Conservation (phyloP, 2,888 invertebrate species). For the Miltochrista miniata region DNA sequence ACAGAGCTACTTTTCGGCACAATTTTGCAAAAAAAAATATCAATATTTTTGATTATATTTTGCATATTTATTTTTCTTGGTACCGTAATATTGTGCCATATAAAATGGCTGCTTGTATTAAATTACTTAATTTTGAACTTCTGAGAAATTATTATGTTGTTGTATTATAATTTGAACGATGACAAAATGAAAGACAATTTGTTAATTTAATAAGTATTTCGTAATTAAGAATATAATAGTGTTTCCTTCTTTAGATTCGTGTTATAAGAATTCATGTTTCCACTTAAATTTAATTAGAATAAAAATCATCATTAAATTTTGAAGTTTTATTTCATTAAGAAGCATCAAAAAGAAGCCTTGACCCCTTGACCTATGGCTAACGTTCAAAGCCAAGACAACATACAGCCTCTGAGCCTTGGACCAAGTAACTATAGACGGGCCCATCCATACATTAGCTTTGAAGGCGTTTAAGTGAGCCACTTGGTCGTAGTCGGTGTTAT, state of each 20-base stretch:
- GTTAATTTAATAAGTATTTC: conserved; percentile 80
- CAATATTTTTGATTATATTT: conserved; percentile 44
- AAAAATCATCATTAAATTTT: conserved; percentile 76
- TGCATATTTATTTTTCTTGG: conserved; percentile 50
- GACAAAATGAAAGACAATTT: conserved; percentile 77
- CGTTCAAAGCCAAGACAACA: too few relatives aligned
- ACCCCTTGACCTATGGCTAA: too few relatives aligned
- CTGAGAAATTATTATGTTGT: conserved; percentile 31
- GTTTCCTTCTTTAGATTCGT: conserved; percentile 83
- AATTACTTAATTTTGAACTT: conserved; percentile 26
- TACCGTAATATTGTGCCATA: conserved; percentile 60
- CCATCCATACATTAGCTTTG: too few relatives aligned
- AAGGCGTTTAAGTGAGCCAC: too few relatives aligned
- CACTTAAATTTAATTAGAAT: conserved; percentile 82
- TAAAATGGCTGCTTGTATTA: conserved; percentile 43
- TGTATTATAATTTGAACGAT: conserved; percentile 53
- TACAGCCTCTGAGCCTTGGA: too few relatives aligned
- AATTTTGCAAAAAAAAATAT: conserved; percentile 41
- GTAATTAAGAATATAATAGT: conserved; percentile 80
- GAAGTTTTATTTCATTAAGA: conserved; percentile 63
- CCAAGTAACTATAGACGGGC: too few relatives aligned
- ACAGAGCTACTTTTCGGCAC: conserved; percentile 50
- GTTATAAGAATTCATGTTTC: conserved; percentile 83
- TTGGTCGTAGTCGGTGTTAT: too few relatives aligned
- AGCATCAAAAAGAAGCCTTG: too few relatives aligned